These are phyloP conservation scores for Gadus macrocephalus DNA, from an alignment of 2,113 vertebrate genomes.

Conservation along the genomic window DNA sequence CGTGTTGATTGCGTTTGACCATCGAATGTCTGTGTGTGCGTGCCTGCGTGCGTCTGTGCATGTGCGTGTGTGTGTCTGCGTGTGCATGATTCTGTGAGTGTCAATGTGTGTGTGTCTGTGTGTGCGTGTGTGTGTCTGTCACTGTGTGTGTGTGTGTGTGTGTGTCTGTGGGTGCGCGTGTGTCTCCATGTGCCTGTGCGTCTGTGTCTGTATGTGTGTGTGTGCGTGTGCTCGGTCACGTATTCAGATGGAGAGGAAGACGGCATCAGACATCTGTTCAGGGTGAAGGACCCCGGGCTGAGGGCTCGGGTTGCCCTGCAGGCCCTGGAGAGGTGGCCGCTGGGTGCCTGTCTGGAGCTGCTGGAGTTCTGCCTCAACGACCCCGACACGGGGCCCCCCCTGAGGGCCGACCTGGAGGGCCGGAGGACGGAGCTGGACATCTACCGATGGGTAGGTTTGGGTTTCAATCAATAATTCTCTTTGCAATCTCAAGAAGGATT, in stretches of 20 bases:
- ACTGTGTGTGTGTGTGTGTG: neutral
- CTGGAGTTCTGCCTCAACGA: slow-evolving; percentile 87
- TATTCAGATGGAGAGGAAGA: slow-evolving; percentile 67
- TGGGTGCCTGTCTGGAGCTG: slow-evolving; percentile 82
- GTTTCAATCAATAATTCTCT: neutral
- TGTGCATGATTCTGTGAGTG: too few species aligned
- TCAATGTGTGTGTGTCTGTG: too few species aligned
- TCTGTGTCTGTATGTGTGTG: too few species aligned
- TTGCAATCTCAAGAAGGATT: too few species aligned
- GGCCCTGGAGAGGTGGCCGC: slow-evolving; percentile 84
- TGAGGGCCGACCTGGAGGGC: slow-evolving; percentile 72
- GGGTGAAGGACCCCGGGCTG: slow-evolving; percentile 76
- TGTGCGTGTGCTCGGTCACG: neutral
- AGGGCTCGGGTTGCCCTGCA: slow-evolving; percentile 78
- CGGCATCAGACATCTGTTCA: slow-evolving; percentile 77
- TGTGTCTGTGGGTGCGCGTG: too few species aligned
- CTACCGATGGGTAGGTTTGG: slow-evolving; percentile 78
- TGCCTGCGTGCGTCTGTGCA: too few species aligned
- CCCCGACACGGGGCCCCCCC: slow-evolving; percentile 49
- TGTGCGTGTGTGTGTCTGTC: neutral
- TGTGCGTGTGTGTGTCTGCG: too few species aligned
- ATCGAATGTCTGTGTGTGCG: too few species aligned
- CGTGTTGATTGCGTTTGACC: too few species aligned
- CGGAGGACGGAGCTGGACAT: slow-evolving; percentile 81
- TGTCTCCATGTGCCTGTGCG: too few species aligned